Evolutionary conservation across 1,140 invertebrate species (phyloP), one percentile per base, ranked within the genome.

Genomic region (Trichonephila clavipes): DNA sequence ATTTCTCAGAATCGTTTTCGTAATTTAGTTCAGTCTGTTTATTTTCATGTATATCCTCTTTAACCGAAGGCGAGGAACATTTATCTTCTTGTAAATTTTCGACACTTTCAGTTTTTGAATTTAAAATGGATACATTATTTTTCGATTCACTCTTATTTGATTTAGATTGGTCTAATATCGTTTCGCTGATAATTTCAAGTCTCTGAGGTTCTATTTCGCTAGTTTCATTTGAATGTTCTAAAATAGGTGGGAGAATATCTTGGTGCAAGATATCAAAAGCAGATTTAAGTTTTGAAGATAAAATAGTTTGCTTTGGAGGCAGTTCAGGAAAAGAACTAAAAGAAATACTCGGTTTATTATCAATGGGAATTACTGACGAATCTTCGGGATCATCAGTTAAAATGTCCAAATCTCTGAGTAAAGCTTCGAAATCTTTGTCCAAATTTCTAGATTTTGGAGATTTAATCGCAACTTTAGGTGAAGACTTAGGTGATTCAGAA

Each of bases 351-450:
- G 28, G n/a, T 18, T 91, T 51, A 83, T 24, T 64, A 61, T 91
- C 34, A 14, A 24, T 7, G 34, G 28, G 34, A 77, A 18, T 18
- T 18, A 40, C 16, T 7, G 28, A 34, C 0, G 8, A 19, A 16
- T 51, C 8, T 8, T 2, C 10, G 10, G 90, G 51, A 18, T 72
- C 44, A 34, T 92, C 90, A 14, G 90, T 69, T 14, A 92, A 28
- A 72, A 92, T 86, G 59, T 92, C 82, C 40, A 92, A 86, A 86
- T 92, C 62, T 58, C 44, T 44, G 0, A 92, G 40, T 10, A 92
- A 86, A 64, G 90, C 90, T 58, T 58, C 44, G n/a, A 92, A 92
- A 7, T 92, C 90, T 24, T 92, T 86, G n/a, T 92, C 90, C 2
- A 92, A 34, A 86, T 92, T 92, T 40, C 90, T 58, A 28, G 82